Percentiles rank a stretch among this genome's conserved stretches.
Conservation (phyloP, 1,140 invertebrate genomes). For the Lysiphlebus fabarum region DNA sequence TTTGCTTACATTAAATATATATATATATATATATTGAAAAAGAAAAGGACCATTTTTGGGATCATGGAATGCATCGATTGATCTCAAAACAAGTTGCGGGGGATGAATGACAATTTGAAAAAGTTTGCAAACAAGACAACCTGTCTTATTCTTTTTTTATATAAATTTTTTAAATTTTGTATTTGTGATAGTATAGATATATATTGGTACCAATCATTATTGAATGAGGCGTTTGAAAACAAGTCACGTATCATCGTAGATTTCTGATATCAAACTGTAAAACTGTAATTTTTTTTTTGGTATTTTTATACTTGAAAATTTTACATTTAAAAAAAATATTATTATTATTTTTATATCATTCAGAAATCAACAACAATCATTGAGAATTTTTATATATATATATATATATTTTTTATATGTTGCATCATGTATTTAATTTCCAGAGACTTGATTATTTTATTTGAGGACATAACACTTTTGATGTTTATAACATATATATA, state of each 20-base stretch:
- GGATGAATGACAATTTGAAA: too few relatives aligned
- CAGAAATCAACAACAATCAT: not conserved
- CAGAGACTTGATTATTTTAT: constrained; percentile 9
- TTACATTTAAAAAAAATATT: not conserved
- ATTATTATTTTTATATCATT: not conserved
- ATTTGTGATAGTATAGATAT: too few relatives aligned
- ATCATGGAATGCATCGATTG: constrained; percentile 5
- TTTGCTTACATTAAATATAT: too few relatives aligned
- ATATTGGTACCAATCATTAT: too few relatives aligned
- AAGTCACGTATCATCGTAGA: constrained; percentile 1
- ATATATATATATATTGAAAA: not conserved
- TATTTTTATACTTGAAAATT: too few relatives aligned
- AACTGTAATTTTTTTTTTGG: not conserved
- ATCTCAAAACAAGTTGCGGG: not conserved
- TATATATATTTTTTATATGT: not conserved
- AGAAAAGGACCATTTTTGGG: not conserved
- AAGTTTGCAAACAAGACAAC: constrained; percentile 3
- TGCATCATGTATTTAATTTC: constrained; percentile 20
- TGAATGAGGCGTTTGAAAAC: not conserved
- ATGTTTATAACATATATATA: constrained; percentile 11
- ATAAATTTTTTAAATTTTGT: not conserved
- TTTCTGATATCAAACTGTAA: not conserved
- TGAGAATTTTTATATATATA: not conserved
- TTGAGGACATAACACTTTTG: constrained; percentile 13
- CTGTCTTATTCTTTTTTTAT: not conserved